Conservation (phyloP, 2,888 invertebrate genomes). For the Drosophila cognata region DNA sequence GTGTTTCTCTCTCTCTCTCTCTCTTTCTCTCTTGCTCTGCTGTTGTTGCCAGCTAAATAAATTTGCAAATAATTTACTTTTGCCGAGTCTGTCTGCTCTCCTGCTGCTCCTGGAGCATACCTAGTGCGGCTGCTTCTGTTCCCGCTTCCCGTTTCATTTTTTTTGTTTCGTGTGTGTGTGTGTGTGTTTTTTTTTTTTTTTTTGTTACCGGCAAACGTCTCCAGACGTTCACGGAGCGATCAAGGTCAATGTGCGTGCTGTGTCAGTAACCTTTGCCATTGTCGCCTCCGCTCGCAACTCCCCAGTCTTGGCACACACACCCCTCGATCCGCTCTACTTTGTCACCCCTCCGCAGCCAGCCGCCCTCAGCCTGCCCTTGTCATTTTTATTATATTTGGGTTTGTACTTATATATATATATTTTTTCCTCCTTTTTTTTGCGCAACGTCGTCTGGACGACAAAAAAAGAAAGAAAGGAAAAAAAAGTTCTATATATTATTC, state of each 20-base stretch:
- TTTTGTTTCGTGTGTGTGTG: background rate
- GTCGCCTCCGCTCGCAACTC: slow-evolving; percentile 55
- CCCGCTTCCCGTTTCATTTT: slow-evolving; percentile 11
- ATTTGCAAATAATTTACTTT: slow-evolving; percentile 76
- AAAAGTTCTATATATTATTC: slow-evolving; percentile 61
- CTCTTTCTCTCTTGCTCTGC: background rate
- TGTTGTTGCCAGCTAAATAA: slow-evolving; percentile 59
- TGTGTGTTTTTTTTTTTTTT: background rate
- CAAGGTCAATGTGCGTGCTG: slow-evolving; percentile 81
- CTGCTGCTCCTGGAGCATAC: slow-evolving; percentile 18
- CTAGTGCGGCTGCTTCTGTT: slow-evolving; percentile 10
- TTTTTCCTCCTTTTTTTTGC: slow-evolving; percentile 26
- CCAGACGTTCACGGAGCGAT: slow-evolving; percentile 62
- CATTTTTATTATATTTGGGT: slow-evolving; percentile 71
- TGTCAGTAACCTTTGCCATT: slow-evolving; percentile 81
- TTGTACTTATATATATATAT: slow-evolving; percentile 59
- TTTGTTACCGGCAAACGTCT: slow-evolving; percentile 42
- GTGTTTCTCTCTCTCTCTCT: background rate
- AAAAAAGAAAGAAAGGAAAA: slow-evolving; percentile 19
- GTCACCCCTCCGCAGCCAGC: slow-evolving; percentile 6
- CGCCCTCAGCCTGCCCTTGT: slow-evolving; percentile 33
- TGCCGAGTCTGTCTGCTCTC: slow-evolving; percentile 35
- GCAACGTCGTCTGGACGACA: slow-evolving; percentile 63
- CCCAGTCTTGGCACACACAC: slow-evolving; percentile 45
- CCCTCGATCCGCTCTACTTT: slow-evolving; percentile 37